A percentile compares a stretch with the other conserved stretches of the same genome.
These are phyloP conservation scores for Pteronotus mesoamericanus DNA, from an alignment of 2,797 vertebrate genomes.

Conservation along the genomic window DNA sequence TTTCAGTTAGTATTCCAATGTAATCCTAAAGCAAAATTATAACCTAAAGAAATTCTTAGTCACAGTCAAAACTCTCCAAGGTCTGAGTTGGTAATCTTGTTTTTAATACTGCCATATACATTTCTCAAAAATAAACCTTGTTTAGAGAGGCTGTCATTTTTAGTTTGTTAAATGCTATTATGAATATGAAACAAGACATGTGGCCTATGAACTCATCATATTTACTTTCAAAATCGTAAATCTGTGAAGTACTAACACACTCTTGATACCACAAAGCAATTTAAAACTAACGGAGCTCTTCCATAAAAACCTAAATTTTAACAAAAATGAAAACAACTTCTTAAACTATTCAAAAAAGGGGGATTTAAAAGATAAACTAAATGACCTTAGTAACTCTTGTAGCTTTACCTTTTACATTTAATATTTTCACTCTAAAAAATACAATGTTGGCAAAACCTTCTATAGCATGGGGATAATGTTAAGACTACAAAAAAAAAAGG, in stretches of 20 bases:
- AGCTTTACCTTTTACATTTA: background rate
- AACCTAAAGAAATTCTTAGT: conserved; percentile 7
- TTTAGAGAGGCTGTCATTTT: background rate
- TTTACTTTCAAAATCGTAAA: conserved; percentile 21
- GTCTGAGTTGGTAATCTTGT: background rate
- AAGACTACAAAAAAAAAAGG: background rate
- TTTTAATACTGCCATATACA: background rate
- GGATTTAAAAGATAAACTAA: background rate
- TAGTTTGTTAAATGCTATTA: background rate
- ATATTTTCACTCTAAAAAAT: conserved; percentile 16
- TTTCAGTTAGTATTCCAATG: background rate
- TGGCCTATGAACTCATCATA: background rate
- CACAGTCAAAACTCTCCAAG: background rate
- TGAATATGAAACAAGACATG: background rate
- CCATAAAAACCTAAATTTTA: background rate
- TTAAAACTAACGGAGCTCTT: background rate
- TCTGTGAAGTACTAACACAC: background rate
- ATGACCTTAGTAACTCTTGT: background rate
- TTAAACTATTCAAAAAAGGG: background rate
- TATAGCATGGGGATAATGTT: background rate
- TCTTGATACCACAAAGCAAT: background rate
- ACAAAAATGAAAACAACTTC: background rate
- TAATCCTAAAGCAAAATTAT: background rate
- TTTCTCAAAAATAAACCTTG: background rate
- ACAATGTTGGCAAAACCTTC: background rate